Evolutionary conservation across 2,888 invertebrate species (phyloP).

Genomic region (Eustalomyia histrio): DNA sequence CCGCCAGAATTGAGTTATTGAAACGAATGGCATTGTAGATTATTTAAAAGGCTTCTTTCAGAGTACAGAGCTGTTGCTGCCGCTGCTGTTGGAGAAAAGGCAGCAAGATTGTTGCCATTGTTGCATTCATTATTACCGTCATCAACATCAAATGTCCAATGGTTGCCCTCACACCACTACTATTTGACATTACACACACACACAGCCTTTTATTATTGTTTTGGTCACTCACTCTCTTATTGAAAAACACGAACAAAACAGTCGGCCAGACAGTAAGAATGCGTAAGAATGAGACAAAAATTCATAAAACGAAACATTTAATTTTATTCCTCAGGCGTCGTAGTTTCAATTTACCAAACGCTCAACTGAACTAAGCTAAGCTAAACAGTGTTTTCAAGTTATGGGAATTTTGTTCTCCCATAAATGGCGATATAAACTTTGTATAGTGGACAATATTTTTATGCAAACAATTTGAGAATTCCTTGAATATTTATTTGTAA

Average conservation of each 20-base stretch:
- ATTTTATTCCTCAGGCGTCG: conserved; percentile 68
- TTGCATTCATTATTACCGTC: conserved; percentile 65
- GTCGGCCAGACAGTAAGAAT: conserved; percentile 15
- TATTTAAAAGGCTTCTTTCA: conserved; percentile 59
- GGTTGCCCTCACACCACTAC: conserved; percentile 59
- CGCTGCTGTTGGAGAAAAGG: conserved; percentile 22
- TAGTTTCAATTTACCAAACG: conserved; percentile 62
- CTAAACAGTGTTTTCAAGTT: conserved; percentile 38
- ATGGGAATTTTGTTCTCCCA: too few species aligned
- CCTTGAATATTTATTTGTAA: too few species aligned
- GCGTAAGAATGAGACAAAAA: conserved; percentile 74
- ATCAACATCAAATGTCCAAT: conserved; percentile 61
- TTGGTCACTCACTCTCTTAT: conserved; percentile 54
- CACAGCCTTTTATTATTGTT: conserved; percentile 1
- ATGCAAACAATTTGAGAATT: too few species aligned
- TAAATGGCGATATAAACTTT: too few species aligned
- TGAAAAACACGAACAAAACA: conserved; percentile 18
- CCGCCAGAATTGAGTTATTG: conserved; percentile 59
- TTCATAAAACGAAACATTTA: conserved; percentile 73
- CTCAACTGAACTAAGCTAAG: conserved; percentile 34
- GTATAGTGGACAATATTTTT: too few species aligned
- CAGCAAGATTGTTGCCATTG: conserved; percentile 76
- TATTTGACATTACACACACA: conserved; percentile 8
- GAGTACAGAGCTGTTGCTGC: conserved; percentile 16
- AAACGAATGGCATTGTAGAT: conserved; percentile 64